Evolutionary conservation across 2,113 vertebrate genomes (phyloP), one percentile per base, ranked within the genome.

Genomic region (Apodemus speciosus): DNA sequence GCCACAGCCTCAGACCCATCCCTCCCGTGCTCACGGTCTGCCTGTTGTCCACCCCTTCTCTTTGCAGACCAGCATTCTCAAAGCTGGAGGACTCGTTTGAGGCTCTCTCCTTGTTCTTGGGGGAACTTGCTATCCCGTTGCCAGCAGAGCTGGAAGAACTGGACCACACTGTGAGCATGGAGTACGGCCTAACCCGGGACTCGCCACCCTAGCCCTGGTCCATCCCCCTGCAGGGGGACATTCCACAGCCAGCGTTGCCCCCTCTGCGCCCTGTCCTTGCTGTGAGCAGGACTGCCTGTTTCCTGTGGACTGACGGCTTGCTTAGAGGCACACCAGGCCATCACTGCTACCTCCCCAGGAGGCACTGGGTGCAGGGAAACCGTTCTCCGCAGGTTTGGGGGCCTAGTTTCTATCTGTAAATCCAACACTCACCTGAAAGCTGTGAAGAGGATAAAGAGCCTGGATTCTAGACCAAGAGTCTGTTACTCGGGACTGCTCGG

Each of bases 21-120:
- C 30, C 90, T 4, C n/a, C 56, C n/a, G n/a, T 23, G 4, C 32
- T 87, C 60, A 46, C 38, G 18, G 66, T 88, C 95, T 23, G 75
- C 6, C 2, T 88, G 66, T 93, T 75, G 77, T 87, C 40, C 15
- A 40, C 79, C 51, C 83, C 95, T 62, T 40, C 96, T 93, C 88
- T 91, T 94, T 90, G 53, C 88, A 99, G 99, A 96, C 99, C 99
- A 2, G 97, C 99, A 51, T 99, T 99, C 97, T 98, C 99, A 90
- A 99, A 99, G 98, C 97, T 99, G 97, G 99, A 99, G 97, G 99
- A 99, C 97, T 99, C 98, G 94, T 99, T 99, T 53, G 99, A 98
- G 95, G 99, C 99, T 0, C 98, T 99, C 56, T 98, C 98, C 77
- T 98, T 99, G 30, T 99, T 99, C 97, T 98, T 99, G 97, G 98